A percentile compares a stretch with the other conserved stretches of the same genome.
phyloP scores from a whole-genome alignment of 2,113 vertebrate species.

The Cyanoderma ruficeps region DNA sequence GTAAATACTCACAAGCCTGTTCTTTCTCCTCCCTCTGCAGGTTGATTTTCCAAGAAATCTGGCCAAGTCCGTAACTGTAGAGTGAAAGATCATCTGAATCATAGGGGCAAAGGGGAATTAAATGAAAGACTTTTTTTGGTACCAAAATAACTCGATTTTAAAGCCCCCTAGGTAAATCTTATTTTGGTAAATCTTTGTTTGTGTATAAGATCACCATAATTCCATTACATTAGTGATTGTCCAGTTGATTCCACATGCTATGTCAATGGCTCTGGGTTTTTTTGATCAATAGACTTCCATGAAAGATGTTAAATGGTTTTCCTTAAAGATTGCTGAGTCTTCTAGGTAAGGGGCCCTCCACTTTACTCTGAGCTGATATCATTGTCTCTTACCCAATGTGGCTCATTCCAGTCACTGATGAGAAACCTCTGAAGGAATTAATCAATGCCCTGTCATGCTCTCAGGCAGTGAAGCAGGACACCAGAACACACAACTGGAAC shows the following conservation, averaged over 20 bases:
- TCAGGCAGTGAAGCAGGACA: not conserved
- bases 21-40: constrained; percentile 77
- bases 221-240: constrained; percentile 74
- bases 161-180: constrained; percentile 68
- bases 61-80: constrained; percentile 97
- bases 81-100: constrained; percentile 76
- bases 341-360: constrained; percentile 15
- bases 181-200: constrained; percentile 71
- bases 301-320: constrained; percentile 54
- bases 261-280: constrained; percentile 35
- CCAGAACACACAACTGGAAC: not conserved
- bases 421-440: not conserved
- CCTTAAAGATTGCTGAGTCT: constrained; percentile 11
- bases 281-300: not conserved
- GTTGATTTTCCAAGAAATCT: constrained; percentile 98
- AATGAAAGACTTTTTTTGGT: constrained; percentile 74
- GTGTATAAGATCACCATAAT: constrained; percentile 59
- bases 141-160: constrained; percentile 77
- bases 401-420: not conserved
- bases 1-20: constrained; percentile 54
- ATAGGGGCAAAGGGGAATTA: constrained; percentile 36
- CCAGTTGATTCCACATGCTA: constrained; percentile 64
- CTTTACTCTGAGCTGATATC: not conserved
- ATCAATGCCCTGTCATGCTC: not conserved
- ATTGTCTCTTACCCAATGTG: not conserved